Base-by-base conservation (phyloP, 2,113 vertebrate genomes). In the Arvicanthis niloticus region DNA sequence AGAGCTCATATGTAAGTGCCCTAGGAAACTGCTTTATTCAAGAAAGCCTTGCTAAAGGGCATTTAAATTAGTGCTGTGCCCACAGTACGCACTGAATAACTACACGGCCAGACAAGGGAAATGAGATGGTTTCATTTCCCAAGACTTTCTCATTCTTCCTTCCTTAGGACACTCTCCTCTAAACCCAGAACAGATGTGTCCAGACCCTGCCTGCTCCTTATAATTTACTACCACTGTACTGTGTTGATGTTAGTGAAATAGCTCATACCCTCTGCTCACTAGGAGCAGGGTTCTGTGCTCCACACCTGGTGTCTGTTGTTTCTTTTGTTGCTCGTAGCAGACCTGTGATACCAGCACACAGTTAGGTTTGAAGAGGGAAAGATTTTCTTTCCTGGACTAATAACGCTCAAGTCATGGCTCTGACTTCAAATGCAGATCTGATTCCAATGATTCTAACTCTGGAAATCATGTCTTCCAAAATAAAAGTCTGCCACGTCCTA, bases 1-100 rank as follows among this genome's bases (percentile, higher is more conserved):
- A 91, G 40, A 95, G 53, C 75, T 95, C 24, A 7, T 78, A 16
- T 80, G 82, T 93, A 95, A 85, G 70, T 31, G 22, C 68, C 82
- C 62, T 53, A 75, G 78, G 78, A 87, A 94, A 94, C 29, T 5
- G 29, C 56, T 86, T 91, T 77, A 65, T 75, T 92, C 56, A 75
- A 34, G n/a, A 81, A 68, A 88, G 10, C 26, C 62, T 81, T 90
- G 88, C 85, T 40, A 80, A 70, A 65, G 84, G 84, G 86, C 53
- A 58, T 82, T 91, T 87, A 85, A 58, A 80, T 7, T 84, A 76
- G 92, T 51, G 62, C 42, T 76, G 45, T 84, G 48, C 48, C 91
- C 80, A 72, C 48, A 10, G 68, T 22, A 51, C 85, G n/a, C 53
- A 26, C 70, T 53, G 12, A 37, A 45, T 80, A 75, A 65, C 92